Conservation (phyloP, 2,888 invertebrate species). For the Calameuta filiformis region DNA sequence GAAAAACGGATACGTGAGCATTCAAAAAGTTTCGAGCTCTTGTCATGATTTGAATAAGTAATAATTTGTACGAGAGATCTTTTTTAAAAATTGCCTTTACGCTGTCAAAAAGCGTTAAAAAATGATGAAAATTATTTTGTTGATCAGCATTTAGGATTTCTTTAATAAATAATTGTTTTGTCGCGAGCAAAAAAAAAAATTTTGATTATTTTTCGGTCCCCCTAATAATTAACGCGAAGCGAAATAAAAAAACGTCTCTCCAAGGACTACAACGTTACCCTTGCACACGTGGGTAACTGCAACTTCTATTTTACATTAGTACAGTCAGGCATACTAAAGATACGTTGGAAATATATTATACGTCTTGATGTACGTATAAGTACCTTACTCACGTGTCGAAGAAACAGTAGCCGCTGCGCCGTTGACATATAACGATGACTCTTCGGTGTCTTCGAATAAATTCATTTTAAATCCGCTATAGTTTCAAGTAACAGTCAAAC, state of each 20-base stretch:
- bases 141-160: no score
- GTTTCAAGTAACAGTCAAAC: not conserved
- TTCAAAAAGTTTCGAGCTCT: no score
- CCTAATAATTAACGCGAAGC: not conserved
- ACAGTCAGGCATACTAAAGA: not conserved
- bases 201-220: no score
- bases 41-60: no score
- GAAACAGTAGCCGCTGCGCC: slow-evolving; percentile 20
- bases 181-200: no score
- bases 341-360: not conserved
- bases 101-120: no score
- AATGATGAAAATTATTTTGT: no score
- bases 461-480: not conserved
- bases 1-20: no score
- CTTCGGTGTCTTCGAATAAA: not conserved
- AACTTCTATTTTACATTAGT: no score
- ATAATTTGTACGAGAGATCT: not conserved
- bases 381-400: slow-evolving; percentile 15
- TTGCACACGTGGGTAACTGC: not conserved
- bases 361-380: slow-evolving; percentile 16
- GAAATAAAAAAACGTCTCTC: not conserved
- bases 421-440: not conserved
- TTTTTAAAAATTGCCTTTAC: no score
- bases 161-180: no score
- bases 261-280: not conserved